Conservation (phyloP, 1,140 invertebrate genomes). For the Cherax destructor region DNA sequence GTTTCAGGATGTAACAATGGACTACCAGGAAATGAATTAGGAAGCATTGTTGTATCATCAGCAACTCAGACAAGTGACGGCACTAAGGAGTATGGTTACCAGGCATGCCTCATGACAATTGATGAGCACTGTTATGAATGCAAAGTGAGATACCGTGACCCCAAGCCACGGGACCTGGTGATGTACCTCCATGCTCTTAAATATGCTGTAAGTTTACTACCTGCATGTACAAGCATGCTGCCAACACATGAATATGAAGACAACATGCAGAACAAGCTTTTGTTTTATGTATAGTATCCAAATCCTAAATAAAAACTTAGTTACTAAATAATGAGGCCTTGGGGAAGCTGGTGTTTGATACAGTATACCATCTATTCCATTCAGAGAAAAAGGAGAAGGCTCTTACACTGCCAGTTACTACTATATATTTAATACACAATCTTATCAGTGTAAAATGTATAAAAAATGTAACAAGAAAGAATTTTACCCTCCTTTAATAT, state of each 20-base stretch:
- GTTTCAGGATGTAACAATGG: conserved; percentile 37
- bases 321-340: not conserved
- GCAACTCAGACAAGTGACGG: conserved; percentile 30
- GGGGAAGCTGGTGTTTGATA: not conserved
- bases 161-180: conserved; percentile 90
- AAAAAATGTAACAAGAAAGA: no score
- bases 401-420: no score
- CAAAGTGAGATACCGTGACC: conserved; percentile 92
- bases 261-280: no score
- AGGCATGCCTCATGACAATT: conserved; percentile 84
- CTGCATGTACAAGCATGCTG: no score
- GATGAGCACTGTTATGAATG: conserved; percentile 95
- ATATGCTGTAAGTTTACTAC: conserved; percentile 82
- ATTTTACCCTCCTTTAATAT: no score
- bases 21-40: conserved; percentile 1
- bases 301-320: no score
- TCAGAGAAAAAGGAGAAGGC: no score
- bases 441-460: no score
- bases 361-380: no score
- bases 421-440: no score
- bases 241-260: not conserved
- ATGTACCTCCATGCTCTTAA: conserved; percentile 97
- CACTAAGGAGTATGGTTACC: conserved; percentile 77
- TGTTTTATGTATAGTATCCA: no score
- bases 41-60: conserved; percentile 7